phyloP scores from a whole-genome alignment of 2,888 invertebrate species.

The Steinernema hermaphroditum region DNA sequence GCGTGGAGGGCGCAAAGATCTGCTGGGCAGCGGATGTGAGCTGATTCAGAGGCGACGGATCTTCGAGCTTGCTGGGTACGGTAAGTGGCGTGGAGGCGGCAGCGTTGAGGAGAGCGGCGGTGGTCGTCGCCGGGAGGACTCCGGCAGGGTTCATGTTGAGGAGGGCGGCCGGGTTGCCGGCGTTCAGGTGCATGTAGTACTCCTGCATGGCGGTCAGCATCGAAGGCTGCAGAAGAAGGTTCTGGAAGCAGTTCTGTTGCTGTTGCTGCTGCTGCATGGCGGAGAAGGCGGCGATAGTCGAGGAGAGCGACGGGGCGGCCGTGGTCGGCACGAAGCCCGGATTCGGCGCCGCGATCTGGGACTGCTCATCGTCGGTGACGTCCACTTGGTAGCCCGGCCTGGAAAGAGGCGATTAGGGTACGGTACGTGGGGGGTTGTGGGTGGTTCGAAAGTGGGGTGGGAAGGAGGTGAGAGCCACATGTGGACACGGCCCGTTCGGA shows the following conservation, averaged over 20 bases:
- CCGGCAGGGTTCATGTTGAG: constrained; percentile 20
- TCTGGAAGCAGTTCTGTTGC: constrained; percentile 36
- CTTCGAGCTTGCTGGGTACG: background rate
- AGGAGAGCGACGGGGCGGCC: constrained; percentile 6
- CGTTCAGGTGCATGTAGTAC: constrained; percentile 56
- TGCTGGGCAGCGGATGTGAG: constrained; percentile 21
- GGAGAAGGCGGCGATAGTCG: constrained; percentile 14
- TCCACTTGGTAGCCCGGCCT: constrained; percentile 28
- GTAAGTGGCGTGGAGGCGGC: constrained; percentile 8
- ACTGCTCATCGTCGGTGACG: constrained; percentile 28
- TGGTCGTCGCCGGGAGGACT: background rate
- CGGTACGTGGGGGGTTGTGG: background rate
- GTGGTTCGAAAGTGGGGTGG: background rate
- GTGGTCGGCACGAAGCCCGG: constrained; percentile 21
- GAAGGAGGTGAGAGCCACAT: no score
- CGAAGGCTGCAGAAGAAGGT: constrained; percentile 57
- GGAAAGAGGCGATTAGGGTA: background rate
- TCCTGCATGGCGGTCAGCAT: constrained; percentile 63
- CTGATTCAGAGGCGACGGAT: constrained; percentile 15
- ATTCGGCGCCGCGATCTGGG: constrained; percentile 30
- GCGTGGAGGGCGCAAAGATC: constrained; percentile 32
- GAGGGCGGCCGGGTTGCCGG: constrained; percentile 46
- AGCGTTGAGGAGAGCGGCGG: background rate
- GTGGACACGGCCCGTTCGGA: no score
- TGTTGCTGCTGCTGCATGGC: constrained; percentile 35